These are phyloP conservation scores for Cercopithecus mona DNA, from an alignment of 2,113 vertebrate genomes.

Conservation along the genomic window DNA sequence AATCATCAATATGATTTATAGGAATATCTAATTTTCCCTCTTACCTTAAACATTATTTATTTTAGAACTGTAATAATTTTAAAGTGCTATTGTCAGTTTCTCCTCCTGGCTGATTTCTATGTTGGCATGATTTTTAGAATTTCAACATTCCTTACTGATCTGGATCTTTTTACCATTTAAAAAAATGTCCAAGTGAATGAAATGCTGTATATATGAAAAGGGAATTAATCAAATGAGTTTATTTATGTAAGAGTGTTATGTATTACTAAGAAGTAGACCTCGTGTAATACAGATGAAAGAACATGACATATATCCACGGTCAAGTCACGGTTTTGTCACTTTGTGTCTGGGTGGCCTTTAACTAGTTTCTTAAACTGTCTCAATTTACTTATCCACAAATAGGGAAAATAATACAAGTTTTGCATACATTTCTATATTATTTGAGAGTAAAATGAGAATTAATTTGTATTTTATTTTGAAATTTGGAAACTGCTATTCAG, in stretches of 20 bases:
- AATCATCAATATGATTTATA: constrained; percentile 5
- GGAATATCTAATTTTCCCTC: not conserved
- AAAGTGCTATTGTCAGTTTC: not conserved
- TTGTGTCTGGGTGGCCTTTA: not conserved
- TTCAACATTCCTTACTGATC: not conserved
- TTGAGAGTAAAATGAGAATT: not conserved
- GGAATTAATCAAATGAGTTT: not conserved
- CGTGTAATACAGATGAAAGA: not conserved
- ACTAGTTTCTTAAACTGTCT: not conserved
- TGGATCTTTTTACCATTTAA: not conserved
- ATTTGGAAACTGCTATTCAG: not conserved
- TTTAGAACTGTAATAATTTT: constrained; percentile 46
- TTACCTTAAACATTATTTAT: not conserved
- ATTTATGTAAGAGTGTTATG: not conserved
- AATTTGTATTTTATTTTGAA: constrained; percentile 48
- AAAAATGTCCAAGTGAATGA: not conserved
- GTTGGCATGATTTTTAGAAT: not conserved
- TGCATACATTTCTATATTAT: not conserved
- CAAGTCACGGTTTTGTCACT: not conserved
- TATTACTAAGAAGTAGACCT: not conserved
- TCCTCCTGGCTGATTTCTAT: not conserved
- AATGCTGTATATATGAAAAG: not conserved
- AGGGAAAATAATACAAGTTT: not conserved
- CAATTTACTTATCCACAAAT: not conserved
- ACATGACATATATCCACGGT: not conserved